Percentiles rank a stretch among this genome's conserved stretches.
These are phyloP conservation scores for Colletes collaris DNA, from an alignment of 2,888 invertebrate species.

Conservation along the genomic window DNA sequence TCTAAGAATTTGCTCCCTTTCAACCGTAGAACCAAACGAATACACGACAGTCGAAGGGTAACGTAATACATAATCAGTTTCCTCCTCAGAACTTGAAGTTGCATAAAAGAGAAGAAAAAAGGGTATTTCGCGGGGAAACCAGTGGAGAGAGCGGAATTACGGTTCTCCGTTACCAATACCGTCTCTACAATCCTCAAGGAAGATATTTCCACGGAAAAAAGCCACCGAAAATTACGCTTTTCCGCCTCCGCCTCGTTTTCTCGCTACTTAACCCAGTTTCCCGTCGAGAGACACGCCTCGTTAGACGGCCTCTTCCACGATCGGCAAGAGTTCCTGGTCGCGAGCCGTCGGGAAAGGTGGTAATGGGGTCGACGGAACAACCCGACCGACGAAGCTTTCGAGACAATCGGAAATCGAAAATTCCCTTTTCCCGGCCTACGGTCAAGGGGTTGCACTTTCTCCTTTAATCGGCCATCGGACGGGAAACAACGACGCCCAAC, in stretches of 20 bases:
- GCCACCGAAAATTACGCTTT: slow-evolving; percentile 52
- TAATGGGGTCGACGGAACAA: slow-evolving; percentile 49
- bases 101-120: neutral
- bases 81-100: no score
- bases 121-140: neutral
- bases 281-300: slow-evolving; percentile 51
- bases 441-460: slow-evolving; percentile 59
- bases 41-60: neutral
- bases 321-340: slow-evolving; percentile 39
- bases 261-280: slow-evolving; percentile 54
- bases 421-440: slow-evolving; percentile 41
- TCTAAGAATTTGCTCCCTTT: neutral
- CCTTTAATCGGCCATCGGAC: slow-evolving; percentile 24
- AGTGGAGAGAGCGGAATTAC: neutral
- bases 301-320: slow-evolving; percentile 46
- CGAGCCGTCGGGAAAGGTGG: slow-evolving; percentile 38
- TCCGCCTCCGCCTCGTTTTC: slow-evolving; percentile 47
- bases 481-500: no score
- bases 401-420: slow-evolving; percentile 62
- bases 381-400: slow-evolving; percentile 39
- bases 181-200: slow-evolving; percentile 18
- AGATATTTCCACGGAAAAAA: slow-evolving; percentile 41
- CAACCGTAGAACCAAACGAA: neutral
- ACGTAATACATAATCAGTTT: neutral
- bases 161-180: slow-evolving; percentile 22